Evolutionary conservation across 2,888 invertebrate species (phyloP), one percentile per base, ranked within the genome.

Genomic region (Apoda limacodes): DNA sequence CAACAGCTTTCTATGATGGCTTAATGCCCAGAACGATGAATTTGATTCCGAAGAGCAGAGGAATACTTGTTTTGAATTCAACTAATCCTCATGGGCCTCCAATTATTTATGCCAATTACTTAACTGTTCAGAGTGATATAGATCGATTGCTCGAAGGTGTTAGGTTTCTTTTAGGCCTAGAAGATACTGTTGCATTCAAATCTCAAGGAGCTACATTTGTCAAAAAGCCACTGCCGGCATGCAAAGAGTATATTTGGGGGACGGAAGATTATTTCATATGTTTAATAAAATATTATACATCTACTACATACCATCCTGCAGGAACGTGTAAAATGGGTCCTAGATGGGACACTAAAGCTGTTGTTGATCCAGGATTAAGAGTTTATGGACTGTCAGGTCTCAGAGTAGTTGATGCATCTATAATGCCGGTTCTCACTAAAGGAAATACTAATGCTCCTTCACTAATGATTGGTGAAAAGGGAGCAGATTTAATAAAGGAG

Each of bases 371-470:
- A 0, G 65, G 85, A 32, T 57, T 92, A 3, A 78, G 74, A 27
- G 87, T 92, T 0, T 83, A 87, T 32, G 91, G 90, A 1, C 32
- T 70, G 1, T 29, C 44, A 4, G 64, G 81, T 3, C 52, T 89
- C 1, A 76, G 92, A 29, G 90, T 92, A 0, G 85, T 86, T 1
- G 92, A 92, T 55, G 87, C 89, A 0, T 90, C 90, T 4, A 86
- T 93, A 21, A 93, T 93, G 91, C 93, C 93, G 0, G 70, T 65
- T 0, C 85, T 92, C 14, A 75, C 88, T 1, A 88, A 90, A 39
- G 91, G 89, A 1, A 93, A 93, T 54, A 92, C 92, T 0, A 92
- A 92, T 49, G 93, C 89, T 0, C 88, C 92, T 0, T 82, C n/a
- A n/a, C n/a, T n/a, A 6, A 92, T 91, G 92, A 89, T 92, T 27